Conservation (phyloP, 2,113 vertebrate species). For the Serilophus lunatus region DNA sequence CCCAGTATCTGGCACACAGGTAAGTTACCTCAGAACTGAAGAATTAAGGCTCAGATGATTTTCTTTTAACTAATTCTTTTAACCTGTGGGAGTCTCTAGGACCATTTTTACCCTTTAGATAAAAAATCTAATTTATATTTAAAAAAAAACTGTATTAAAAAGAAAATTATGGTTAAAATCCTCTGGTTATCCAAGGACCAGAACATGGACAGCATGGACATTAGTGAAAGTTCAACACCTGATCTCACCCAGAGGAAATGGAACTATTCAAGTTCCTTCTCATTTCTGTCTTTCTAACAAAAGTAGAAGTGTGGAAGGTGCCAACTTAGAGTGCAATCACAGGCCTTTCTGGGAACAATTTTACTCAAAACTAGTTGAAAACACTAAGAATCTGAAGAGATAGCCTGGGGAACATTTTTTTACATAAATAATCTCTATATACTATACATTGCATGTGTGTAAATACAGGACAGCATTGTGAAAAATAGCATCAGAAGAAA, state of each 20-base stretch:
- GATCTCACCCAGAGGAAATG: not conserved
- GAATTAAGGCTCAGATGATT: not conserved
- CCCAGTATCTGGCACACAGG: not conserved
- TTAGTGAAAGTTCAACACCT: not conserved
- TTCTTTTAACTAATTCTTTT: not conserved
- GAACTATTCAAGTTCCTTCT: not conserved
- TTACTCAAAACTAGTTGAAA: not conserved
- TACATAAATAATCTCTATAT: not conserved
- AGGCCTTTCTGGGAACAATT: not conserved
- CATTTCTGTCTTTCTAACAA: not conserved
- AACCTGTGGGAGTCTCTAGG: not conserved
- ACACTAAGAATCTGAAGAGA: not conserved
- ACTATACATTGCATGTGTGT: not conserved
- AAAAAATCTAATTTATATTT: too few relatives aligned
- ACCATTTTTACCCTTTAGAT: not conserved
- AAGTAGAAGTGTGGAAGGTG: not conserved
- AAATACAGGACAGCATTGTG: not conserved
- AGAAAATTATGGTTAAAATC: not conserved
- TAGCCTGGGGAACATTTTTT: not conserved
- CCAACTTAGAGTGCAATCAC: not conserved
- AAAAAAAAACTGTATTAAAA: too few relatives aligned
- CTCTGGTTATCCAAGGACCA: not conserved
- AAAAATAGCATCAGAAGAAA: not conserved
- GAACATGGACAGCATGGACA: accelerated
- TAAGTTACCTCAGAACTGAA: not conserved